Evolutionary conservation across 1,140 invertebrate genomes (phyloP).

Genomic region (Habropoda laboriosa): DNA sequence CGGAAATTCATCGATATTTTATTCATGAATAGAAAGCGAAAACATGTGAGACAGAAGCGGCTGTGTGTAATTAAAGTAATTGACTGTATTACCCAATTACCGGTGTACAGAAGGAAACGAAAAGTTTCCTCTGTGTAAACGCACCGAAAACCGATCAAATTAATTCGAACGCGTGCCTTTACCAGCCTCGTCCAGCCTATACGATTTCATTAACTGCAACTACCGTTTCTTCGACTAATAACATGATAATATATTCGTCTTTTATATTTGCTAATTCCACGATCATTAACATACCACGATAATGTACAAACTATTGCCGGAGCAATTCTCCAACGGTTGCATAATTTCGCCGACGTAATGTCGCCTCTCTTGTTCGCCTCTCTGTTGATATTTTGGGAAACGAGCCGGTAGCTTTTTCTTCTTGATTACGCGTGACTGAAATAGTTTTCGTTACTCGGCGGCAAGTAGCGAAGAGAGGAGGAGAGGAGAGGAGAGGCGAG

Average conservation of each 20-base stretch:
- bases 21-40: conserved; percentile 5
- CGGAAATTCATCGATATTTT: not conserved
- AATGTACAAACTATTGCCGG: not conserved
- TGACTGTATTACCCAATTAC: conserved; percentile 6
- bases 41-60: not conserved
- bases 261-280: conserved; percentile 1
- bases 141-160: conserved; percentile 4
- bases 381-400: conserved; percentile 8
- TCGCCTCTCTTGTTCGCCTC: no score
- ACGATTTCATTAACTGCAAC: not conserved
- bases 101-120: not conserved
- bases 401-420: not conserved
- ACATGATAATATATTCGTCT: not conserved
- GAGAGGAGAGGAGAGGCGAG: no score
- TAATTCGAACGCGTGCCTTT: not conserved
- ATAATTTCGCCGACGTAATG: conserved; percentile 6
- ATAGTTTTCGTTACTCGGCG: conserved; percentile 22
- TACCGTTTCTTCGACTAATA: not conserved
- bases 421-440: conserved; percentile 7
- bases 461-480: no score
- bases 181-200: not conserved
- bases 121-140: not conserved
- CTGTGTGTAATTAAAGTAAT: not conserved
- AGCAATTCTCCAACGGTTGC: not conserved
- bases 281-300: conserved; percentile 9